These are phyloP conservation scores for Enteromius viviparus DNA, from an alignment of 2,797 vertebrate genomes.

Conservation along the genomic window DNA sequence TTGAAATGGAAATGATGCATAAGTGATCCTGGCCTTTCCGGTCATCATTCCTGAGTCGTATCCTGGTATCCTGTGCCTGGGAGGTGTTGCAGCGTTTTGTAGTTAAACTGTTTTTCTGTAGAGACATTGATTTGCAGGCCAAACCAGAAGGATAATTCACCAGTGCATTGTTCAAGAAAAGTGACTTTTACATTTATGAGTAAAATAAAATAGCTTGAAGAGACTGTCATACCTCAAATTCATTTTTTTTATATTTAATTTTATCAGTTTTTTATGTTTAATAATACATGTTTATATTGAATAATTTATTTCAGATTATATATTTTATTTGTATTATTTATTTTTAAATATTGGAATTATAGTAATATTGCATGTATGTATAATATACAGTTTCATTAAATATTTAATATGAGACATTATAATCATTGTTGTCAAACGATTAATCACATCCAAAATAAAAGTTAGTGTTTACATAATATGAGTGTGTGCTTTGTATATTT, in stretches of 20 bases:
- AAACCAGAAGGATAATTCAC: not conserved
- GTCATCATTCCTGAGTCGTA: conserved; percentile 16
- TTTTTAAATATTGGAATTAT: not conserved
- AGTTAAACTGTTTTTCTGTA: not conserved
- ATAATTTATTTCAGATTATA: not conserved
- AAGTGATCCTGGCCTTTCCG: conserved; percentile 35
- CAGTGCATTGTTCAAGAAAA: not conserved
- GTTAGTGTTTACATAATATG: too few relatives aligned
- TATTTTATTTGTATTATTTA: not conserved
- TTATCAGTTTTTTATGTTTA: not conserved
- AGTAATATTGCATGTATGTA: not conserved
- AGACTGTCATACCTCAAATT: not conserved
- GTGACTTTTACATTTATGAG: not conserved
- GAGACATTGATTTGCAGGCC: not conserved
- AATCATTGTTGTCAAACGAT: too few relatives aligned
- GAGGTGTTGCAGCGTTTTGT: conserved; percentile 7
- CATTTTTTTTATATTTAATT: not conserved
- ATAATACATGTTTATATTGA: not conserved
- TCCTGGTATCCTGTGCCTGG: not conserved
- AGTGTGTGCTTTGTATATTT: too few relatives aligned
- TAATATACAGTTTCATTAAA: not conserved
- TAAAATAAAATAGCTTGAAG: not conserved
- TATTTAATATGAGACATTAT: not conserved
- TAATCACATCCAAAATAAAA: too few relatives aligned
- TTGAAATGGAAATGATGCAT: conserved; percentile 60